Evolutionary conservation across 2,797 vertebrate species (phyloP).

Genomic region (Phataginus tetradactyla): DNA sequence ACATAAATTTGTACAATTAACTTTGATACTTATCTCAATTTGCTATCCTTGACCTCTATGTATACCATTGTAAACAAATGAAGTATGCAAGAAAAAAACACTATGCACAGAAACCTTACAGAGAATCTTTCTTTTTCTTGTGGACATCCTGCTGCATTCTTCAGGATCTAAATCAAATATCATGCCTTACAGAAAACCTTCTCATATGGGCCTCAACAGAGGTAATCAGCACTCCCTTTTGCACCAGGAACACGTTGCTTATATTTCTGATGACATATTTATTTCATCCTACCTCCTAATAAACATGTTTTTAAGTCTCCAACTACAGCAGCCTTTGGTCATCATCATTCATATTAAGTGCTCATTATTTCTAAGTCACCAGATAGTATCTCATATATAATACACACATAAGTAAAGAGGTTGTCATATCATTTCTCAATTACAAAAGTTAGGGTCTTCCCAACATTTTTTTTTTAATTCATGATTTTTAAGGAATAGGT

Average conservation of each 20-base stretch:
- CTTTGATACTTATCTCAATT: not conserved
- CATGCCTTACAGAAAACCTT: not conserved
- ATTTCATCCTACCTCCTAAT: not conserved
- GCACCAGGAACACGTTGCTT: not conserved
- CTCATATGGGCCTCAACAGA: not conserved
- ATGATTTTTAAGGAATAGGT: not conserved
- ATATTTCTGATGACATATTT: not conserved
- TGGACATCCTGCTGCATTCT: not conserved
- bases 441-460: not conserved
- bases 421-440: not conserved
- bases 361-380: not conserved
- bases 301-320: not conserved
- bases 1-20: not conserved
- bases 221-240: not conserved
- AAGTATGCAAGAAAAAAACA: not conserved
- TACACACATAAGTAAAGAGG: not conserved
- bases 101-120: not conserved
- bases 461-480: not conserved
- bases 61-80: not conserved
- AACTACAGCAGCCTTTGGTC: not conserved
- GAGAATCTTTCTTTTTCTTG: not conserved
- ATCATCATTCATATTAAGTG: not conserved
- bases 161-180: not conserved
- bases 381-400: not conserved
- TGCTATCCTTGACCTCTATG: not conserved